A percentile compares a stretch with the other conserved stretches of the same genome.
phyloP scores from a whole-genome alignment of 2,797 vertebrate genomes.

The Pseudochirops cupreus region DNA sequence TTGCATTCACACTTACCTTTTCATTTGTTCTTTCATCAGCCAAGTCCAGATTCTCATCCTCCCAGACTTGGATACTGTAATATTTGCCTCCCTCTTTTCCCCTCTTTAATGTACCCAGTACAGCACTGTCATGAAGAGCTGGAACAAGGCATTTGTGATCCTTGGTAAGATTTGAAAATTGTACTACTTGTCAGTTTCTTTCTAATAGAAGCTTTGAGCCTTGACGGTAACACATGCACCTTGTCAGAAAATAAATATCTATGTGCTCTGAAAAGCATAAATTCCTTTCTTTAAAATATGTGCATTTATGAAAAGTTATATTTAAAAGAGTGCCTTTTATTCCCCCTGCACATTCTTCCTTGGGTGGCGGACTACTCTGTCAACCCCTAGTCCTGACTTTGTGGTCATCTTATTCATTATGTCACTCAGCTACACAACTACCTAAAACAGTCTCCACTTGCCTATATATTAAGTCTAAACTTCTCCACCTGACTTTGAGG shows the following conservation, averaged over 20 bases:
- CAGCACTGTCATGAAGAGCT: not conserved
- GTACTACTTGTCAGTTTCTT: not conserved
- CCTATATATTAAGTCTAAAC: not conserved
- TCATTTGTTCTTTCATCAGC: not conserved
- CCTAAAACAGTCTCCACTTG: not conserved
- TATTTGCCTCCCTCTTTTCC: not conserved
- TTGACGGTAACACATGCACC: not conserved
- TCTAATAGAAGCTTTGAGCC: not conserved
- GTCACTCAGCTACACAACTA: not conserved
- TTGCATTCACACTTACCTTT: not conserved
- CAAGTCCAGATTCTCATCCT: not conserved
- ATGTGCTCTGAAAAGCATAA: slow-evolving; percentile 2
- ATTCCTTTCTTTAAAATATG: not conserved
- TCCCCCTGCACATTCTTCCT: not conserved
- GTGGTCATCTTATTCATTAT: not conserved
- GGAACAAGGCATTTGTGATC: not conserved
- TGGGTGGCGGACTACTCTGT: not conserved
- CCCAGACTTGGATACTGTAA: not conserved
- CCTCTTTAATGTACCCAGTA: not conserved
- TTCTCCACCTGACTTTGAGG: not conserved
- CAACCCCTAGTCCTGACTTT: not conserved
- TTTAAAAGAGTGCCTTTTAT: not conserved
- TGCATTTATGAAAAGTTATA: not conserved
- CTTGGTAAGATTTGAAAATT: not conserved
- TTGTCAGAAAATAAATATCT: not conserved